Percentiles rank a stretch among this genome's conserved stretches.
Evolutionary conservation across 1,140 invertebrate genomes (phyloP).

Genomic region (Zaprionus ornatus): DNA sequence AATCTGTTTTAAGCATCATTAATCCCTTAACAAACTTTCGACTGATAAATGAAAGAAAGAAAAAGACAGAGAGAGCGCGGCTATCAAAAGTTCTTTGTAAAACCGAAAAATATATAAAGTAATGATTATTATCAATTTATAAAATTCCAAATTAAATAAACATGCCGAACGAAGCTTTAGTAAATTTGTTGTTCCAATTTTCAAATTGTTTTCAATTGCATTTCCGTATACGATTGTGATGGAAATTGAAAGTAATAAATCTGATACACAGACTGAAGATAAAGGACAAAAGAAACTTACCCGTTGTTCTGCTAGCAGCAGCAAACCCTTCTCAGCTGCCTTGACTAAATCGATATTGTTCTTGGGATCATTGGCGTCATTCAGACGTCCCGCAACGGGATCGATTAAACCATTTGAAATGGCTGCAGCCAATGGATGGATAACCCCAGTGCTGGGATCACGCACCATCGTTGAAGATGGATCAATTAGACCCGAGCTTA

Average conservation of each 20-base stretch:
- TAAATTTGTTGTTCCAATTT: slow-evolving; percentile 53
- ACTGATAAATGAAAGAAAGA: slow-evolving; percentile 32
- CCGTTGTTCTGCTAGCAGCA: slow-evolving; percentile 95
- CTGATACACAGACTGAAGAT: slow-evolving; percentile 14
- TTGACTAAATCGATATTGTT: slow-evolving; percentile 92
- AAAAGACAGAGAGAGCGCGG: slow-evolving; percentile 54
- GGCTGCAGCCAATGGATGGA: slow-evolving; percentile 91
- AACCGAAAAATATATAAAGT: slow-evolving; percentile 44
- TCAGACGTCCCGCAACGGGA: slow-evolving; percentile 88
- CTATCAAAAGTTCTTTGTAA: slow-evolving; percentile 59
- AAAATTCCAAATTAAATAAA: slow-evolving; percentile 58
- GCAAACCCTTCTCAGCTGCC: slow-evolving; percentile 93
- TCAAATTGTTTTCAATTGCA: slow-evolving; percentile 39
- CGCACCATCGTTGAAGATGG: slow-evolving; percentile 93
- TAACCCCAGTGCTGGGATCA: slow-evolving; percentile 90
- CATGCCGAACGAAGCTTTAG: slow-evolving; percentile 74
- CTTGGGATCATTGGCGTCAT: slow-evolving; percentile 87
- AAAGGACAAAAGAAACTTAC: slow-evolving; percentile 87
- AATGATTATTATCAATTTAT: slow-evolving; percentile 39
- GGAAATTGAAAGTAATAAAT: slow-evolving; percentile 43
- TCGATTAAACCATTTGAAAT: slow-evolving; percentile 91
- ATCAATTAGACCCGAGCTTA: slow-evolving; percentile 91
- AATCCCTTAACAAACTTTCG: slow-evolving; percentile 14
- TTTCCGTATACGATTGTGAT: slow-evolving; percentile 50
- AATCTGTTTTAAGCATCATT: background rate